These are phyloP conservation scores for Nerophis ophidion DNA, from an alignment of 2,113 vertebrate genomes.

Conservation along the genomic window DNA sequence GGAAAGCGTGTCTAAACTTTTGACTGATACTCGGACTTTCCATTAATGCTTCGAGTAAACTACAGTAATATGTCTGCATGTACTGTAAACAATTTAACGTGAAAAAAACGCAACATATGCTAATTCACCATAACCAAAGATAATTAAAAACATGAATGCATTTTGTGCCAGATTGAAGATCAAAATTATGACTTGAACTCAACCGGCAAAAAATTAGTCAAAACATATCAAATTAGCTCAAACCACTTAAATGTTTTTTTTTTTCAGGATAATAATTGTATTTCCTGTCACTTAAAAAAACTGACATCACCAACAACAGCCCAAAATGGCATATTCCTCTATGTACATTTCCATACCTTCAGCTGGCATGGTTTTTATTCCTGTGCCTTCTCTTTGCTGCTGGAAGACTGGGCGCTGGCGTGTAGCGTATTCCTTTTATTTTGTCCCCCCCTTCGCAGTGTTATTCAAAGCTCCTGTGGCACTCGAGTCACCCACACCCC, in stretches of 20 bases:
- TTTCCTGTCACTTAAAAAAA: neutral
- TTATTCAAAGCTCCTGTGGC: slow-evolving; percentile 65
- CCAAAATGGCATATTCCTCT: neutral
- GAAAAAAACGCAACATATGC: neutral
- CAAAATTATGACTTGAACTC: neutral
- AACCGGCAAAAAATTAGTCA: too few relatives aligned
- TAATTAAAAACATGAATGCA: neutral
- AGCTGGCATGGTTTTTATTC: slow-evolving; percentile 65
- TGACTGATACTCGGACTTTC: too few relatives aligned
- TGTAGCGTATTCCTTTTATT: slow-evolving; percentile 65
- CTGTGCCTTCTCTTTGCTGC: slow-evolving; percentile 51
- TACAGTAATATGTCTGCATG: neutral
- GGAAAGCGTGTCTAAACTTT: too few relatives aligned
- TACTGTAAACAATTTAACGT: neutral
- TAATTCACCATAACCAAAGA: neutral
- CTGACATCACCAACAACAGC: neutral
- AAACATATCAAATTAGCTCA: too few relatives aligned
- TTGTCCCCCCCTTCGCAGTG: slow-evolving; percentile 41
- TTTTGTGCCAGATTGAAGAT: neutral
- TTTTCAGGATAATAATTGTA: neutral
- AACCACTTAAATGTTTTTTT: slow-evolving; percentile 4
- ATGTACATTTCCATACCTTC: slow-evolving; percentile 54
- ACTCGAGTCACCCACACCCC: slow-evolving; percentile 59
- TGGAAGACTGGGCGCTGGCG: slow-evolving; percentile 46
- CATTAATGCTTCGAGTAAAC: too few relatives aligned